Conservation (phyloP, 2,797 vertebrate genomes). For the Poecile montanus region DNA sequence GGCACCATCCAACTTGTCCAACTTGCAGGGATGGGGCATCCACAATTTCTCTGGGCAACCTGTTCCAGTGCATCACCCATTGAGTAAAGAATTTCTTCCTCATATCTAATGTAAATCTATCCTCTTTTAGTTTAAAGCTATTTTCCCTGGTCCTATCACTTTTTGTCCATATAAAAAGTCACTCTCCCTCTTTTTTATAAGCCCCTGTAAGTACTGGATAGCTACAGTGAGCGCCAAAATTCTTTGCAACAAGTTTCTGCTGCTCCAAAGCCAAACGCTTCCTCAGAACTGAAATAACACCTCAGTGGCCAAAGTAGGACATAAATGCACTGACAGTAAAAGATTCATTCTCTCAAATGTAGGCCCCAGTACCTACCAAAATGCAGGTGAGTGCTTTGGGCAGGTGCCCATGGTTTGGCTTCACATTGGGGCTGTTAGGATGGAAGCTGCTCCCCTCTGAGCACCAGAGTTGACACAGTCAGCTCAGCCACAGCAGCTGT, state of each 20-base stretch:
- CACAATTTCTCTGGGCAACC: neutral
- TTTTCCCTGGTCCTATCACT: neutral
- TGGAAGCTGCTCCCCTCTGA: neutral
- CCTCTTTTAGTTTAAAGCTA: neutral
- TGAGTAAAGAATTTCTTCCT: neutral
- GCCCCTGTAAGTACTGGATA: neutral
- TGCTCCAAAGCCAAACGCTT: neutral
- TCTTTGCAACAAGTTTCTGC: neutral
- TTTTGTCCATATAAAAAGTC: neutral
- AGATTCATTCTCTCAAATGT: neutral
- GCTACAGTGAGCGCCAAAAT: neutral
- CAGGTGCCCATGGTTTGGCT: neutral
- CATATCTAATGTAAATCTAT: neutral
- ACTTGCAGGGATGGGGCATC: neutral
- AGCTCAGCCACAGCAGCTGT: rapidly evolving
- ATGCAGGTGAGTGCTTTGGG: neutral
- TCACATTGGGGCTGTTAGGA: neutral
- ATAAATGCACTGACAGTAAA: neutral
- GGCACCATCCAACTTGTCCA: rapidly evolving
- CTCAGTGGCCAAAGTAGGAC: neutral
- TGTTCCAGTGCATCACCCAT: neutral
- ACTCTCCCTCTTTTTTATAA: neutral
- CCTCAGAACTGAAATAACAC: neutral
- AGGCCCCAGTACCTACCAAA: neutral
- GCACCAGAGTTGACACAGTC: neutral